Evolutionary conservation across 2,797 vertebrate species (phyloP), one percentile per base, ranked within the genome.

Genomic region (Hoplostethus atlanticus): DNA sequence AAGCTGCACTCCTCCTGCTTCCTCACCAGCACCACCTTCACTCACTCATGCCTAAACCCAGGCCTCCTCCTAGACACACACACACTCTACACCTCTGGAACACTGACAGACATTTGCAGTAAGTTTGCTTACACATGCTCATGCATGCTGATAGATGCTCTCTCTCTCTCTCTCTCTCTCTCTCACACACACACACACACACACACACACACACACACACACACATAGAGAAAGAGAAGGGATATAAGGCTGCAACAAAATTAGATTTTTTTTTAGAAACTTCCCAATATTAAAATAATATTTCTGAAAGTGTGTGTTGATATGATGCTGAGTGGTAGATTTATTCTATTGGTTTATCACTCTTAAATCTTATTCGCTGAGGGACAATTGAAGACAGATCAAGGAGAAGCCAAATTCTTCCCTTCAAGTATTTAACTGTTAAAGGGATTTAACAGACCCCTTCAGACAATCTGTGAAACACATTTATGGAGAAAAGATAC

Each of bases 381-480:
- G 84, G 82, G 80, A 89, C 77, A 87, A 89, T 88, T 86, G 80
- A 84, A 92, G 90, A 88, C 83, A 86, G 88, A 92, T 92, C 89
- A 87, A 92, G 87, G 87, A 71, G 78, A 84, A 89, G 85, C 67
- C 81, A 86, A 83, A 89, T 85, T 91, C 79, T 86, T 91, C 84
- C 77, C 78, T 76, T 81, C 70, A 73, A 77, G 64, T 79, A 78
- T 92, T 87, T 85, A 89, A 89, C 89, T 84, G 88, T 91, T 91
- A 78, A 92, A 94, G 81, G 87, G 83, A 84, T 93, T 93, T 92
- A 85, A 77, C 92, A 94, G 94, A 91, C 80, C 88, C 75, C 73
- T 73, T 86, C 87, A 81, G 86, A 86, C 86, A 90, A 94, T 93
- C 92, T 94, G 93, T 79, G 81, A 92, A 95, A 93, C 87, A 90